Conservation (phyloP, 2,888 invertebrate species). For the Netelia inedita region DNA sequence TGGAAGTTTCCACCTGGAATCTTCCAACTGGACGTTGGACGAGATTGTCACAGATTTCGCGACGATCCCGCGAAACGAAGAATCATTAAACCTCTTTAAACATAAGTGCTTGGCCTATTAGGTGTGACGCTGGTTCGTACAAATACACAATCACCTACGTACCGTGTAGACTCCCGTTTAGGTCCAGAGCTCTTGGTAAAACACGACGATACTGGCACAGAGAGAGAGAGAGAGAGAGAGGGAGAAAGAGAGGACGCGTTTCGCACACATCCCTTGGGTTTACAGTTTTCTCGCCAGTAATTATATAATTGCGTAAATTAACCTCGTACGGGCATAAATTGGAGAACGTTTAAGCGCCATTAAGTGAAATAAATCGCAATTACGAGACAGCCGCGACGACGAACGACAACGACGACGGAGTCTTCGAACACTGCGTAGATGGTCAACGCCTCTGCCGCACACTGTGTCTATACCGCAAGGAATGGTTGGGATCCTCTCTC, state of each 20-base stretch:
- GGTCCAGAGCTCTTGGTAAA: conserved; percentile 19
- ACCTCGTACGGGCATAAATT: conserved; percentile 81
- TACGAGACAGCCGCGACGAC: conserved; percentile 76
- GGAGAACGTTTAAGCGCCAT: conserved; percentile 82
- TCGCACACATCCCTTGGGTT: conserved; percentile 57
- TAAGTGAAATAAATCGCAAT: conserved; percentile 84
- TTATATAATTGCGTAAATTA: conserved; percentile 84
- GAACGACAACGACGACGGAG: conserved; percentile 62
- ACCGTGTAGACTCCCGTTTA: conserved; percentile 31
- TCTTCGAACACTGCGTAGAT: conserved; percentile 67
- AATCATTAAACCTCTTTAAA: conserved; percentile 58
- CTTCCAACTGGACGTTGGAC: not conserved
- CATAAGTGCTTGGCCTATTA: conserved; percentile 52
- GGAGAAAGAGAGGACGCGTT: conserved; percentile 15
- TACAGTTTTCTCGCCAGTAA: conserved; percentile 76
- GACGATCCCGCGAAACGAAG: conserved; percentile 24
- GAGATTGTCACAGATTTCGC: not conserved
- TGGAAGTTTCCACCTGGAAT: not conserved
- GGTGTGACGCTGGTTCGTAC: conserved; percentile 34
- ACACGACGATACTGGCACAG: conserved; percentile 33
- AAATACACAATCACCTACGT: conserved; percentile 43
- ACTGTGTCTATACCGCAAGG: not conserved
- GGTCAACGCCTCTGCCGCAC: conserved; percentile 65
- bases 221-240: too few species aligned
- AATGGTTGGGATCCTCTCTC: conserved; percentile 32